Conservation (phyloP, 2,113 vertebrate species). For the Nymphicus hollandicus region DNA sequence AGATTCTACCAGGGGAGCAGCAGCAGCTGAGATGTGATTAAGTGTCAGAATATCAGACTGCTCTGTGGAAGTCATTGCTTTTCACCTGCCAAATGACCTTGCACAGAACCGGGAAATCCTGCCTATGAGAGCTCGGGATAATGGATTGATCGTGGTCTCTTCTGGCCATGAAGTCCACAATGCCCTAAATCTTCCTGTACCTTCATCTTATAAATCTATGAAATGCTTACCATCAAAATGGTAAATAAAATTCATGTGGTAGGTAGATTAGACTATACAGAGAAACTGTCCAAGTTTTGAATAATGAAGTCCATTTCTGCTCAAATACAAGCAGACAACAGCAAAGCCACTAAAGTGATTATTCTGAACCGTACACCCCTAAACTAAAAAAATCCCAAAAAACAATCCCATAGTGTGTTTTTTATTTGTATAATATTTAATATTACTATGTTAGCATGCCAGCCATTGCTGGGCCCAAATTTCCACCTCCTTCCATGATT, state of each 20-base stretch:
- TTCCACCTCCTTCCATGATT: neutral
- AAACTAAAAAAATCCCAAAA: neutral
- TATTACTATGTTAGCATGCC: neutral
- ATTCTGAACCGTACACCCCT: neutral
- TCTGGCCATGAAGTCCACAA: neutral
- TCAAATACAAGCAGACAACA: neutral
- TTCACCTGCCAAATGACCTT: conserved; percentile 10
- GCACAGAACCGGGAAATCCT: neutral
- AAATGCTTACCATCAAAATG: neutral
- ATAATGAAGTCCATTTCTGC: neutral
- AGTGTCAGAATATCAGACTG: conserved; percentile 11
- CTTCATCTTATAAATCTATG: neutral
- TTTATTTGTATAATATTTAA: neutral
- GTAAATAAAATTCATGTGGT: neutral
- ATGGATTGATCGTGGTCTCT: neutral
- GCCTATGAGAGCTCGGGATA: neutral
- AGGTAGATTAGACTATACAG: neutral
- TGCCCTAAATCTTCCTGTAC: neutral
- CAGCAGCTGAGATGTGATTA: neutral
- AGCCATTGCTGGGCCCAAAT: neutral
- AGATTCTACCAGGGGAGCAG: conserved; percentile 4
- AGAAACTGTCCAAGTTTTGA: neutral
- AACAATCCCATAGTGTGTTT: accelerated
- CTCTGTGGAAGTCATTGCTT: conserved; percentile 38
- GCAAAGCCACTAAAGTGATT: neutral